These are phyloP conservation scores for Naja naja DNA, from an alignment of 2,113 vertebrate genomes.

Conservation along the genomic window DNA sequence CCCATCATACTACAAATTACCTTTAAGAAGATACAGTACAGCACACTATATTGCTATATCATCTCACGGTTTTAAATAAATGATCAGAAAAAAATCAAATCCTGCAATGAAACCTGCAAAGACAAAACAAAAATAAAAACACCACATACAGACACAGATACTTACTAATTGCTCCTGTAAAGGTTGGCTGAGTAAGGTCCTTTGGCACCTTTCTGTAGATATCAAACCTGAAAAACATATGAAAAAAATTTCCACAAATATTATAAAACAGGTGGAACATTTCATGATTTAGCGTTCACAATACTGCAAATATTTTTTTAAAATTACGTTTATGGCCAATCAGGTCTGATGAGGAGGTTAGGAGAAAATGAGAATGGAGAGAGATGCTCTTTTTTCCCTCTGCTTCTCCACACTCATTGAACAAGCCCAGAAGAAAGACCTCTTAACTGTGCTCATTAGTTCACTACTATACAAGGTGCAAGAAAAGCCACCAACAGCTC, in stretches of 20 bases:
- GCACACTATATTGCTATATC: slow-evolving; percentile 2
- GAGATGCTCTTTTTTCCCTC: not conserved
- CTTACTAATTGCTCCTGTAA: slow-evolving; percentile 98
- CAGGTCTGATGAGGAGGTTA: not conserved
- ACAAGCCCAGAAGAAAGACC: not conserved
- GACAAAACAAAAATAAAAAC: not conserved
- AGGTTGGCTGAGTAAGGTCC: slow-evolving; percentile 98
- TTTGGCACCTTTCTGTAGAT: slow-evolving; percentile 99
- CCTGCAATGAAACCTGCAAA: slow-evolving; percentile 35
- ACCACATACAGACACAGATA: slow-evolving; percentile 53
- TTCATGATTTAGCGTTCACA: slow-evolving; percentile 43
- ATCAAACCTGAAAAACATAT: slow-evolving; percentile 85
- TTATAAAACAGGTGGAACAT: slow-evolving; percentile 55
- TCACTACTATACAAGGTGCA: not conserved
- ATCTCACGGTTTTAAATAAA: not conserved
- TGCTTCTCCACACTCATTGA: not conserved
- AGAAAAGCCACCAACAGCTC: not conserved
- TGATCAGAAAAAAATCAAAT: slow-evolving; percentile 36
- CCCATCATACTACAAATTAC: not conserved
- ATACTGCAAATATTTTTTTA: slow-evolving; percentile 35
- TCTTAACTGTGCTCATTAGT: not conserved
- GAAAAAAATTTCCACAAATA: slow-evolving; percentile 7
- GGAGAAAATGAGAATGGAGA: not conserved
- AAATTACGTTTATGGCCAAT: not conserved
- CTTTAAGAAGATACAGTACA: not conserved